These are phyloP conservation scores for Corydoras maculifer DNA, from an alignment of 2,113 vertebrate species.

Conservation along the genomic window DNA sequence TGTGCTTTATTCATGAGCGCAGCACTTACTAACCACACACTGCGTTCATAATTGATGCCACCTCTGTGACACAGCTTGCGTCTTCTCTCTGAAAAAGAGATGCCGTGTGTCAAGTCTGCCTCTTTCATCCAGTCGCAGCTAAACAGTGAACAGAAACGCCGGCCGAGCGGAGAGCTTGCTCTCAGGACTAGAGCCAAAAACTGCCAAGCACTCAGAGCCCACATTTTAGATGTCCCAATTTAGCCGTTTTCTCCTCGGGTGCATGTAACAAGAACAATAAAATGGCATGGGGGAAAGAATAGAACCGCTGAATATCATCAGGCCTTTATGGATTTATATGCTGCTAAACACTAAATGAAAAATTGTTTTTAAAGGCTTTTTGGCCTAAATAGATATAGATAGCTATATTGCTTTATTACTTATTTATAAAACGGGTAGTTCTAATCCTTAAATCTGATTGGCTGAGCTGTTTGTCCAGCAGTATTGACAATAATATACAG, in stretches of 20 bases:
- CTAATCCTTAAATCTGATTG: too few relatives aligned
- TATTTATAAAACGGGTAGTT: too few relatives aligned
- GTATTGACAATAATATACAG: too few relatives aligned
- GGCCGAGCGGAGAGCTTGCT: slow-evolving; percentile 12
- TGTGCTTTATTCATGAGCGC: slow-evolving; percentile 32
- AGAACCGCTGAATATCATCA: not conserved
- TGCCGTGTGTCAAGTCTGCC: slow-evolving; percentile 20
- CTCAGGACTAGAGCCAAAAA: slow-evolving; percentile 26
- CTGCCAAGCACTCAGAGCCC: slow-evolving; percentile 25
- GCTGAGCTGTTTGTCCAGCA: too few relatives aligned
- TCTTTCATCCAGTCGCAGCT: slow-evolving; percentile 21
- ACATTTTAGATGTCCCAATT: slow-evolving; percentile 28
- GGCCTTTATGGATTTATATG: not conserved
- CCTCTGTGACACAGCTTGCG: slow-evolving; percentile 28
- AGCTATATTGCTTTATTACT: too few relatives aligned
- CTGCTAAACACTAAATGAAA: slow-evolving; percentile 3
- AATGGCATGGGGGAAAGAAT: not conserved
- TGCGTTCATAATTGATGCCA: slow-evolving; percentile 42
- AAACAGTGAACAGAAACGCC: slow-evolving; percentile 10
- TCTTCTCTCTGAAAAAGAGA: slow-evolving; percentile 35
- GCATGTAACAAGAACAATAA: slow-evolving; percentile 10
- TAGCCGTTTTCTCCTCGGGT: slow-evolving; percentile 23
- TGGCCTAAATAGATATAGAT: too few relatives aligned
- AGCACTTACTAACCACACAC: slow-evolving; percentile 36
- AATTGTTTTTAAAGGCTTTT: not conserved